Evolutionary conservation across 23 tunicate species (phyloP), one percentile per base, ranked within the genome.

Genomic region (Aplidium turbinatum): DNA sequence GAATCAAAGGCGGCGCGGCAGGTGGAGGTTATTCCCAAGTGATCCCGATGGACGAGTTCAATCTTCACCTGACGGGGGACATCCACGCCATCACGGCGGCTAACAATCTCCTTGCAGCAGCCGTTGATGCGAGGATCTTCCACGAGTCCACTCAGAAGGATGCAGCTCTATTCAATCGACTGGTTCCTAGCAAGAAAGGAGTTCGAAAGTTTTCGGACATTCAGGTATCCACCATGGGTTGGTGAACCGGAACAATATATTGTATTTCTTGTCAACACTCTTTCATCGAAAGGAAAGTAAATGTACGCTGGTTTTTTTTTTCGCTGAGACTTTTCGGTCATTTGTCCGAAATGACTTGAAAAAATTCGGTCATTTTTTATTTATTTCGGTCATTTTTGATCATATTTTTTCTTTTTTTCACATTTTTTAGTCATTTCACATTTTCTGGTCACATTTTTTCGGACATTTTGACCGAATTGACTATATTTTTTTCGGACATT

Each of bases 21-120:
- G 99, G 99, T 39, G 99, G 99, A 31, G 99, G 99, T 19, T 95
- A 95, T 58, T 89, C 99, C 0, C 99, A 95, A 77, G 99, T 95
- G 20, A 95, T 95, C 70, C 99, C 99, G 33, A 95, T 95, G 99
- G 96, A 95, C 53, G 99, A 95, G 51, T 95, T 95, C 47, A 95
- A 95, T 46, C 87, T 95, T 25, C 99, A 95, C 69, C 55, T 95
- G 27, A 95, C 99, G 4, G 89, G 99, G 9, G 99, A 95, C 53
- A 95, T 95, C 51, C 99, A 95, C 47, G 99, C 99, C 5, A 95
- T 95, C 70, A 95, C 99, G 21, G 99, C 99, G 0, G 96, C 99
- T 20, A 95, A 95, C 79, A 95, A 95, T 42, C 83, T 95, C 21
- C 72, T 95, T 6, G 99, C 99, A 23, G 99, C 99, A 22, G 99